phyloP scores from a whole-genome alignment of 2,888 invertebrate species.

The Augiades crinisus region DNA sequence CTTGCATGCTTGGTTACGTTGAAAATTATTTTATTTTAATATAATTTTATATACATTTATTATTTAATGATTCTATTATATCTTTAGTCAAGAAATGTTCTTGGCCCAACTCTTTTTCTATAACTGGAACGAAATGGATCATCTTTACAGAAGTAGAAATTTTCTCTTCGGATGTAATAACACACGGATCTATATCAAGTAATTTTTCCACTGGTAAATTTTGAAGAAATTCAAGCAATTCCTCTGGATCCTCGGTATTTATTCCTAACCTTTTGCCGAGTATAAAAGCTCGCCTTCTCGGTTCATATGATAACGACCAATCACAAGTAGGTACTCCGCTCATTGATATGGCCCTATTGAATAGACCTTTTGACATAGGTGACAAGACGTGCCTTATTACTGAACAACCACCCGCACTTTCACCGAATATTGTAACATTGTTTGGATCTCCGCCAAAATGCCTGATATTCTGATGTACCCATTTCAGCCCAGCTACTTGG shows the following conservation, averaged over 20 bases:
- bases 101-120: conserved; percentile 49
- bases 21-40: too few species aligned
- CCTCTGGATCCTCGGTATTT: conserved; percentile 38
- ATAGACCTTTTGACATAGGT: too few species aligned
- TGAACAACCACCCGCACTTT: conserved; percentile 49
- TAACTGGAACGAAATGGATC: conserved; percentile 48
- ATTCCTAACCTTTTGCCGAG: conserved; percentile 45
- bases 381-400: conserved; percentile 45
- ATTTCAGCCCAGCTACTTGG: too few species aligned
- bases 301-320: conserved; percentile 74
- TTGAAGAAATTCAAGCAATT: conserved; percentile 41
- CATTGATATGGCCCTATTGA: too few species aligned
- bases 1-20: too few species aligned
- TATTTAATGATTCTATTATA: conserved; percentile 48
- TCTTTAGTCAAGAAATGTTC: conserved; percentile 44
- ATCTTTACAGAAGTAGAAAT: conserved; percentile 41
- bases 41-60: conserved; percentile 58
- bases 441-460: conserved; percentile 54
- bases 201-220: conserved; percentile 36
- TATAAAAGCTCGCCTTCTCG: conserved; percentile 61
- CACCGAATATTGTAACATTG: too few species aligned
- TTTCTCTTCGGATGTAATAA: conserved; percentile 44
- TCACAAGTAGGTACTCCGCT: too few species aligned
- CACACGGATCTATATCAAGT: conserved; percentile 35
- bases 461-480: too few species aligned